phyloP scores from a whole-genome alignment of 1,140 invertebrate species.

The Globodera ellingtonae region DNA sequence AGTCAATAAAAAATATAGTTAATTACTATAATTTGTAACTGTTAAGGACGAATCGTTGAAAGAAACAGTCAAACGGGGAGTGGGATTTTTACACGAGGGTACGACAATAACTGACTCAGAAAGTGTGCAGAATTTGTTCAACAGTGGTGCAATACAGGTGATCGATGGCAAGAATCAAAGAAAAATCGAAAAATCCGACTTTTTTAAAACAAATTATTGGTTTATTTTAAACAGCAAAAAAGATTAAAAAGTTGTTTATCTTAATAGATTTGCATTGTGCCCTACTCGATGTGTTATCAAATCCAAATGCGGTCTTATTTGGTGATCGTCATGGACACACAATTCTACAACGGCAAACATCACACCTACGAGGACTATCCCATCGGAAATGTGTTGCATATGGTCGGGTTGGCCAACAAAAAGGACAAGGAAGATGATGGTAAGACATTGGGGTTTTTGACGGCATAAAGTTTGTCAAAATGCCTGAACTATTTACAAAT shows the following conservation, averaged over 20 bases:
- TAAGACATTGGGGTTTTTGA: constrained; percentile 4
- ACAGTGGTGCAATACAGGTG: constrained; percentile 84
- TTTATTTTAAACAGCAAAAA: too few species aligned
- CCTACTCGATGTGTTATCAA: constrained; percentile 87
- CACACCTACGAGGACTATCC: constrained; percentile 93
- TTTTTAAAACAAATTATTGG: background rate
- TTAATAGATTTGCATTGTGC: constrained; percentile 77
- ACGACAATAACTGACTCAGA: constrained; percentile 79
- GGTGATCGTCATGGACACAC: constrained; percentile 95
- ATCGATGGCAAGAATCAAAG: background rate
- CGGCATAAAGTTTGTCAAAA: background rate
- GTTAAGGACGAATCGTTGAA: constrained; percentile 76
- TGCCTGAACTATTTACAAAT: background rate
- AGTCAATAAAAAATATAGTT: background rate
- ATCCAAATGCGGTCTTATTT: constrained; percentile 85
- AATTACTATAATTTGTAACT: background rate
- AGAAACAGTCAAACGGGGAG: constrained; percentile 85
- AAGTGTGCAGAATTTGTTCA: constrained; percentile 88
- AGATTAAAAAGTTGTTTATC: background rate
- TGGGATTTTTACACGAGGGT: constrained; percentile 96
- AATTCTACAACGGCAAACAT: constrained; percentile 90
- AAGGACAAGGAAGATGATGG: constrained; percentile 88
- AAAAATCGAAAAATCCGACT: too few species aligned
- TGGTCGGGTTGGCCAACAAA: constrained; percentile 80
- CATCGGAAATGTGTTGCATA: constrained; percentile 93